phyloP scores from a whole-genome alignment of 2,113 vertebrate genomes.

The Rhombomys opimus region DNA sequence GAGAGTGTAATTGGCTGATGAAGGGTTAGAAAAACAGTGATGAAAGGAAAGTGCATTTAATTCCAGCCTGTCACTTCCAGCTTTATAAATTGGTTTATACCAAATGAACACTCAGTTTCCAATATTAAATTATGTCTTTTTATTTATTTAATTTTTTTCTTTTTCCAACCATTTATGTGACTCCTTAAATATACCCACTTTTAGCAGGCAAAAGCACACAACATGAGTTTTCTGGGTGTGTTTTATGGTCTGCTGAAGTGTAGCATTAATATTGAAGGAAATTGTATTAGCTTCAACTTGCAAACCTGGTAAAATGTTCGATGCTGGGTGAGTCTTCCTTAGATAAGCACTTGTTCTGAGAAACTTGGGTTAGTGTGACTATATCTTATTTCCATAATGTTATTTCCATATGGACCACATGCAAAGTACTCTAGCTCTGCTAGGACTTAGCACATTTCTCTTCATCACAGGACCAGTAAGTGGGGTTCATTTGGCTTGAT shows the following conservation, averaged over 20 bases:
- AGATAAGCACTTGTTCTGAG: conserved; percentile 75
- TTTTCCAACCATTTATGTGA: conserved; percentile 25
- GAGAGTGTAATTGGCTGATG: conserved; percentile 66
- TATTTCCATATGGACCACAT: conserved; percentile 72
- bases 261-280: conserved; percentile 19
- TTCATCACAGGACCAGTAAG: conserved; percentile 82
- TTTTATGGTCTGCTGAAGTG: not conserved
- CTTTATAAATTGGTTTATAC: conserved; percentile 63
- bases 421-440: conserved; percentile 69
- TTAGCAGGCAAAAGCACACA: not conserved
- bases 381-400: conserved; percentile 78
- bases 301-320: conserved; percentile 51
- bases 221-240: not conserved
- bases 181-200: conserved; percentile 39
- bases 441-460: conserved; percentile 78
- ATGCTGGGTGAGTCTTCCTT: conserved; percentile 52
- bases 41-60: conserved; percentile 70
- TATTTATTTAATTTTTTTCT: conserved; percentile 42
- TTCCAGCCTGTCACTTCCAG: conserved; percentile 60
- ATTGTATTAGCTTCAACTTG: conserved; percentile 34
- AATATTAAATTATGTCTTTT: conserved; percentile 69
- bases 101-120: conserved; percentile 67
- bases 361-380: conserved; percentile 54
- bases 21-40: conserved; percentile 59
- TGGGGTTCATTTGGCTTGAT: conserved; percentile 81